A percentile compares a stretch with the other conserved stretches of the same genome.
Evolutionary conservation across 1,140 invertebrate genomes (phyloP).

Genomic region (Drosophila miranda): DNA sequence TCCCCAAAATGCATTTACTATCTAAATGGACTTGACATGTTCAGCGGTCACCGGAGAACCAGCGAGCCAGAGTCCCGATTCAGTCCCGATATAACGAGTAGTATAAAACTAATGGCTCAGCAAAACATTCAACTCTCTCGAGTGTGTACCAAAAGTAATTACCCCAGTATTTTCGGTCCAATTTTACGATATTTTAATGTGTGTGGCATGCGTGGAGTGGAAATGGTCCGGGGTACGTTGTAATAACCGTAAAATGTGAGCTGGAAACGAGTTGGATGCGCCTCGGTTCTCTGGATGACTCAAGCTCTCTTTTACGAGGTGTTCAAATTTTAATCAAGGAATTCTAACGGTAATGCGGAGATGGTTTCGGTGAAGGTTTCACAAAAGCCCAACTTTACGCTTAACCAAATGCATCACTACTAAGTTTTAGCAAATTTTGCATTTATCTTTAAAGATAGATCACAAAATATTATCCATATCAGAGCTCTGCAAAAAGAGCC

Average conservation of each 20-base stretch:
- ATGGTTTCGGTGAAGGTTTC: slow-evolving; percentile 15
- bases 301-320: slow-evolving; percentile 32
- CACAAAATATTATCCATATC: no score
- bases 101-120: slow-evolving; percentile 63
- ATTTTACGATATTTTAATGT: slow-evolving; percentile 71
- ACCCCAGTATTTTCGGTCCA: slow-evolving; percentile 22
- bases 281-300: slow-evolving; percentile 34
- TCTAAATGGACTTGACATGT: slow-evolving; percentile 77
- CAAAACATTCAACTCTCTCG: slow-evolving; percentile 21
- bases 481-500: no score
- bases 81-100: slow-evolving; percentile 13
- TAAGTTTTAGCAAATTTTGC: not conserved
- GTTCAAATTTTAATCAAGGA: slow-evolving; percentile 21
- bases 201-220: slow-evolving; percentile 46
- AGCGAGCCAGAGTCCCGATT: slow-evolving; percentile 8
- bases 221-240: slow-evolving; percentile 16
- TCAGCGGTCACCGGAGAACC: slow-evolving; percentile 36
- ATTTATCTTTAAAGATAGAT: no score
- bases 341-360: slow-evolving; percentile 28
- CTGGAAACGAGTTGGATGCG: slow-evolving; percentile 41
- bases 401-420: no score
- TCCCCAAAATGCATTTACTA: slow-evolving; percentile 44
- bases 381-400: not conserved
- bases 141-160: slow-evolving; percentile 44
- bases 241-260: slow-evolving; percentile 63